phyloP scores from a whole-genome alignment of 1,140 invertebrate species.

The Nylanderia fulva region DNA sequence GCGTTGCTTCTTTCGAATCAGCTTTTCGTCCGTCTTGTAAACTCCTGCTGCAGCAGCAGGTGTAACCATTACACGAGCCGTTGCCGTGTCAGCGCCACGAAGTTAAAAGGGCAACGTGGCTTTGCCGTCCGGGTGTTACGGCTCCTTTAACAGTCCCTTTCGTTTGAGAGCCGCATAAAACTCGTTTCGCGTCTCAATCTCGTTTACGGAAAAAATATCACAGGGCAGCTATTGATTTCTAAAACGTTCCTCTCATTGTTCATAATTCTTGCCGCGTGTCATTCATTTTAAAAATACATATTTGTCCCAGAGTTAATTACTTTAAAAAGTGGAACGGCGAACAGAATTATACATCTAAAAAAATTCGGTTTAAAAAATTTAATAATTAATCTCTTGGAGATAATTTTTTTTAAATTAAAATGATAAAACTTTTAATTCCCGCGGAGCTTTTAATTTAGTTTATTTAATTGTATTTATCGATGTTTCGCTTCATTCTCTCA shows the following conservation, averaged over 20 bases:
- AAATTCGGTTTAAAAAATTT: not conserved
- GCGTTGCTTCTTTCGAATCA: slow-evolving; percentile 34
- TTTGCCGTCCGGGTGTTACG: slow-evolving; percentile 39
- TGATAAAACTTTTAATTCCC: too few species aligned
- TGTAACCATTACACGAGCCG: slow-evolving; percentile 43
- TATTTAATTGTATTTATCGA: not conserved
- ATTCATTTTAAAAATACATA: not conserved
- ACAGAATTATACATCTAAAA: not conserved
- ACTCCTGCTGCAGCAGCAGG: slow-evolving; percentile 3
- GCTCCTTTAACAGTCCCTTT: slow-evolving; percentile 44
- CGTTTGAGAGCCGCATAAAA: slow-evolving; percentile 37
- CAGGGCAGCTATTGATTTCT: not conserved
- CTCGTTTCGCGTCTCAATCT: slow-evolving; percentile 3
- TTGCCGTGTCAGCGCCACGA: slow-evolving; percentile 41
- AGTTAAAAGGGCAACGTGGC: slow-evolving; percentile 45
- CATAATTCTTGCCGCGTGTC: not conserved
- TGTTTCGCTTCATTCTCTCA: not conserved
- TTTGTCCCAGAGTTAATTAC: not conserved
- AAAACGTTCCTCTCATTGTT: too few species aligned
- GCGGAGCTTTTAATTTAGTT: not conserved
- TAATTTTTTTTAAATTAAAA: not conserved
- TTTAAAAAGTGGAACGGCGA: not conserved
- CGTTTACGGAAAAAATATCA: not conserved
- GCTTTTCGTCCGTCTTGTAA: not conserved
- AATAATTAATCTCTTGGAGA: not conserved